Evolutionary conservation across 2,888 invertebrate genomes (phyloP).

Genomic region (Dicyrtomina minuta): DNA sequence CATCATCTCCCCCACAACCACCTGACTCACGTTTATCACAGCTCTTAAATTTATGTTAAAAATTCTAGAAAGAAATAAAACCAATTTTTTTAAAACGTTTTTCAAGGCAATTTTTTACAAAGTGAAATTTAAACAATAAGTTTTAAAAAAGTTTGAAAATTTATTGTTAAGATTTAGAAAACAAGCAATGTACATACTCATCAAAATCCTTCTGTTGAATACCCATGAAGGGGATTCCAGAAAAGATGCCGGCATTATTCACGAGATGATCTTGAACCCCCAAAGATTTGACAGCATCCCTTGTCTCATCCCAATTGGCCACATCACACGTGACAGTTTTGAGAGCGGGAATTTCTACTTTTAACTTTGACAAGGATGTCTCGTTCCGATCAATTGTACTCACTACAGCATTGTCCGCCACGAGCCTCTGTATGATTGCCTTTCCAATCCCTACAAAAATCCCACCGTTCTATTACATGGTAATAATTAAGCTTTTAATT

Average conservation of each 20-base stretch:
- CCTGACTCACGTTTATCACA: constrained; percentile 25
- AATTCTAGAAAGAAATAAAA: constrained; percentile 4
- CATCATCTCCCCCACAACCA: constrained; percentile 20
- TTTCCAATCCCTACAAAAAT: constrained; percentile 9
- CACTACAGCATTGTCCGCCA: not conserved
- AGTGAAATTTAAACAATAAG: not conserved
- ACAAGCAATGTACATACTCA: not conserved
- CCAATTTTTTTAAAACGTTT: not conserved
- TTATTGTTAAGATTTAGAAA: not conserved
- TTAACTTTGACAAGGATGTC: not conserved
- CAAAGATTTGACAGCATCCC: not conserved
- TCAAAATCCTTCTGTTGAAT: constrained; percentile 11
- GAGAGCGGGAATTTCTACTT: not conserved
- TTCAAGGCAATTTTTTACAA: no score
- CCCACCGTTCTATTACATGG: no score
- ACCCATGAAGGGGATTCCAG: not conserved
- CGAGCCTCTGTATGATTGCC: constrained; percentile 5
- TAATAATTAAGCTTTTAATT: not conserved
- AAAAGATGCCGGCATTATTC: constrained; percentile 13
- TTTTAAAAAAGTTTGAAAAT: not conserved
- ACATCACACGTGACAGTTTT: constrained; percentile 1
- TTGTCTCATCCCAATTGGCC: constrained; percentile 2
- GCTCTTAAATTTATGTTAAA: constrained; percentile 27
- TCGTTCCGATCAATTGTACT: constrained; percentile 13
- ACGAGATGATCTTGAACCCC: constrained; percentile 14